Percentiles rank a stretch among this genome's conserved stretches.
phyloP scores from a whole-genome alignment of 2,888 invertebrate genomes.

The Eretmocerus hayati region DNA sequence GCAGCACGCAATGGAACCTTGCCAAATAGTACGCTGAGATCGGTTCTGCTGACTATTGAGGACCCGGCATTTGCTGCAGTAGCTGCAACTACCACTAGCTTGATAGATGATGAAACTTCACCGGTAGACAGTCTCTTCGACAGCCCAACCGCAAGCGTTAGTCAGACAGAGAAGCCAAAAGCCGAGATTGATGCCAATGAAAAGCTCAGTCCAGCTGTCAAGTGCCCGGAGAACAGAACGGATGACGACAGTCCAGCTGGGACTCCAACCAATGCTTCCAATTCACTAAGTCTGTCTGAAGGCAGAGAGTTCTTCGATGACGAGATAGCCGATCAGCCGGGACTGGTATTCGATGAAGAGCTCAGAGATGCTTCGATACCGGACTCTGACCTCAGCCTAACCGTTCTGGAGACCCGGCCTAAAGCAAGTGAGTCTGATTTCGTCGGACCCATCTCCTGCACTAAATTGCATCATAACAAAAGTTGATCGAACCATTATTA shows the following conservation, averaged over 20 bases:
- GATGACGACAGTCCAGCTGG: constrained; percentile 54
- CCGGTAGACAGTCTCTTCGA: constrained; percentile 74
- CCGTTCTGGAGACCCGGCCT: constrained; percentile 38
- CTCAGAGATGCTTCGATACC: constrained; percentile 31
- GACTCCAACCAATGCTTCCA: constrained; percentile 70
- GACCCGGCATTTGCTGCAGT: constrained; percentile 70
- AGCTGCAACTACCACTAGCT: constrained; percentile 60
- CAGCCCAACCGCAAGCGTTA: constrained; percentile 55
- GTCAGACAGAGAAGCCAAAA: constrained; percentile 37
- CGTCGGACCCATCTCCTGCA: no score
- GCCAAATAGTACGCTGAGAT: constrained; percentile 41
- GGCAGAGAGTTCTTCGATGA: constrained; percentile 80
- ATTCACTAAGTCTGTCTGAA: constrained; percentile 74
- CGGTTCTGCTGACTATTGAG: constrained; percentile 59
- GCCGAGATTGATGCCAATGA: constrained; percentile 44
- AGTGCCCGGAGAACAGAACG: constrained; percentile 31
- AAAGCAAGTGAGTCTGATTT: constrained; percentile 35
- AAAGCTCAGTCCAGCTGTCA: constrained; percentile 31
- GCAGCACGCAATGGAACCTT: constrained; percentile 32
- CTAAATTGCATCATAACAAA: background rate
- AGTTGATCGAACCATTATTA: background rate
- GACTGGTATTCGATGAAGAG: constrained; percentile 66
- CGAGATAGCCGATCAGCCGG: constrained; percentile 87
- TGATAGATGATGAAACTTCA: constrained; percentile 76
- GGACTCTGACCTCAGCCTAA: constrained; percentile 39